Conservation (phyloP, 2,888 invertebrate species). For the Taphrorychus bicolor region DNA sequence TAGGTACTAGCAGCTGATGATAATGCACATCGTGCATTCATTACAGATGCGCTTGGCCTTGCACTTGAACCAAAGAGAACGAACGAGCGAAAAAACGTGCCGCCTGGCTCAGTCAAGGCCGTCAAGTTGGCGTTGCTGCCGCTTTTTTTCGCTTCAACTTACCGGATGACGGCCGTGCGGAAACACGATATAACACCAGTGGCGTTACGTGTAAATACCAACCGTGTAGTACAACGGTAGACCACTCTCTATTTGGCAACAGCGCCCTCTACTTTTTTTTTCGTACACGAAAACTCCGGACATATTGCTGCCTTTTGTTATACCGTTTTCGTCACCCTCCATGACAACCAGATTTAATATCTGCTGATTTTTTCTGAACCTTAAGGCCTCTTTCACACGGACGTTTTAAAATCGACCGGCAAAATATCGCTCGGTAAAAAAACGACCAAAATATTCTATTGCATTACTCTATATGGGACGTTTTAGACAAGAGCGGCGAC, state of each 20-base stretch:
- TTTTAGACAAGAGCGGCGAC: too few relatives aligned
- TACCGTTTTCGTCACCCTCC: neutral
- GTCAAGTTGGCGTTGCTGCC: conserved; percentile 17
- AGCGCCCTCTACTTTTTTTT: too few relatives aligned
- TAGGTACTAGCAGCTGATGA: neutral
- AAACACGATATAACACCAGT: conserved; percentile 18
- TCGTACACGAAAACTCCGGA: too few relatives aligned
- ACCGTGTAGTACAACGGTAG: neutral
- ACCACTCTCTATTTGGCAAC: too few relatives aligned
- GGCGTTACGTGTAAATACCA: neutral
- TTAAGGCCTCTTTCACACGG: too few relatives aligned
- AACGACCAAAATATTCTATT: too few relatives aligned
- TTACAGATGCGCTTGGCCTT: conserved; percentile 48
- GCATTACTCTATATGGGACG: too few relatives aligned
- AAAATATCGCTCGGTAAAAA: too few relatives aligned
- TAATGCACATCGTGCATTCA: conserved; percentile 24
- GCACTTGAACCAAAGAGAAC: conserved; percentile 53
- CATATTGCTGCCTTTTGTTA: neutral
- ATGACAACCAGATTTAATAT: neutral
- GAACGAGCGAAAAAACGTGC: conserved; percentile 28
- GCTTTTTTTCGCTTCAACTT: conserved; percentile 18
- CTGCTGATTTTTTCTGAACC: neutral
- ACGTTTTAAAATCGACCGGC: too few relatives aligned
- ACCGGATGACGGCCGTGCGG: conserved; percentile 25
- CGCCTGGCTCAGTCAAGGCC: conserved; percentile 37